Conservation (phyloP, 1,140 invertebrate species). For the Drosophila lacertosa region DNA sequence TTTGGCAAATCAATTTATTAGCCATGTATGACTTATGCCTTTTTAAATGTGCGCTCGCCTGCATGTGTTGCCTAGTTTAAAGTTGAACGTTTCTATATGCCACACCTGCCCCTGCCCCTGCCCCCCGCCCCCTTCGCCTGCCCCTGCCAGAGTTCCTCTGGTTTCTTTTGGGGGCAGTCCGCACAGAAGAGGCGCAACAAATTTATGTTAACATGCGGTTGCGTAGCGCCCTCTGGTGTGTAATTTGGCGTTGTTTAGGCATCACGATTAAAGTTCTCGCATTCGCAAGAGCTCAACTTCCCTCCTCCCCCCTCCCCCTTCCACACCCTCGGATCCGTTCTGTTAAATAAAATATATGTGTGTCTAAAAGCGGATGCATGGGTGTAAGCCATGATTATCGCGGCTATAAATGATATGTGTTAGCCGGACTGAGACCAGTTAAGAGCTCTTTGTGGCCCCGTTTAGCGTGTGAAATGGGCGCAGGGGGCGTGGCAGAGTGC, state of each 20-base stretch:
- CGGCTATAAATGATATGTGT: conserved; percentile 76
- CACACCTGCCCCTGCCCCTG: neutral
- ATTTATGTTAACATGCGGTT: conserved; percentile 82
- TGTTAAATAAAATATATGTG: conserved; percentile 61
- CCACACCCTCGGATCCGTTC: too few species aligned
- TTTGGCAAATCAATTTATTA: conserved; percentile 83
- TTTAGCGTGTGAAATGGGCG: conserved; percentile 71
- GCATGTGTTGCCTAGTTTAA: conserved; percentile 75
- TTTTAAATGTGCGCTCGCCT: conserved; percentile 83
- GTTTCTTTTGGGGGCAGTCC: conserved; percentile 28
- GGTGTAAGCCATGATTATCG: conserved; percentile 83
- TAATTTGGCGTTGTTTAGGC: conserved; percentile 82
- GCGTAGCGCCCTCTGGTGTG: conserved; percentile 81
- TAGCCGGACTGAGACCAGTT: conserved; percentile 13
- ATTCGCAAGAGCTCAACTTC: neutral
- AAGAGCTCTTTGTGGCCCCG: conserved; percentile 18
- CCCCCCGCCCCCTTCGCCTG: neutral
- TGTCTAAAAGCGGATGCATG: conserved; percentile 59
- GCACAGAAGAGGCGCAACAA: conserved; percentile 65
- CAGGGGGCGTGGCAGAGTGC: conserved; percentile 35
- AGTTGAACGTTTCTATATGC: conserved; percentile 53
- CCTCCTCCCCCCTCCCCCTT: neutral
- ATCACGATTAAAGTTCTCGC: conserved; percentile 72
- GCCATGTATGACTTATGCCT: conserved; percentile 83
- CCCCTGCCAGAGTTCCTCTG: too few species aligned